Evolutionary conservation across 2,888 invertebrate genomes (phyloP).

Genomic region (Pristionchus maxplancki): DNA sequence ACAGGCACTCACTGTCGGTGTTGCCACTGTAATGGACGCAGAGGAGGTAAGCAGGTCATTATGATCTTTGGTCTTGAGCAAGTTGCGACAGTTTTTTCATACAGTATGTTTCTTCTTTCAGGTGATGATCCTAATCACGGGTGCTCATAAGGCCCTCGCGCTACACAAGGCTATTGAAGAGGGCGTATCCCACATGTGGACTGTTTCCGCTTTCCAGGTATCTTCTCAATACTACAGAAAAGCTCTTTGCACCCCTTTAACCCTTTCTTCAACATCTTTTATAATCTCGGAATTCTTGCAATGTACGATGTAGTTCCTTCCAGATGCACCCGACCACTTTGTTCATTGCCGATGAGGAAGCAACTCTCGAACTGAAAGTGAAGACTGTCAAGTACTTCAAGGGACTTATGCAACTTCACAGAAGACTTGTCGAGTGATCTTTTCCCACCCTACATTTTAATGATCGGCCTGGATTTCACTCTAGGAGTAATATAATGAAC

Average conservation of each 20-base stretch:
- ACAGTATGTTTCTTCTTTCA: no score
- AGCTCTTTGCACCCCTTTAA: no score
- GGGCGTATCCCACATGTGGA: slow-evolving; percentile 99
- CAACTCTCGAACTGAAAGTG: slow-evolving; percentile 91
- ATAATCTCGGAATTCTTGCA: no score
- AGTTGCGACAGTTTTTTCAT: no score
- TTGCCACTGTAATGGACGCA: slow-evolving; percentile 98
- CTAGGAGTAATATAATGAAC: no score
- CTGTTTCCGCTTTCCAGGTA: slow-evolving; percentile 94
- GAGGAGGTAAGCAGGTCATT: slow-evolving; percentile 85
- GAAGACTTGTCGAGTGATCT: slow-evolving; percentile 66
- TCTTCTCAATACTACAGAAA: no score
- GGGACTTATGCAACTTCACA: slow-evolving; percentile 78
- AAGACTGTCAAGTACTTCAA: slow-evolving; percentile 99
- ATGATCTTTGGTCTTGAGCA: neutral
- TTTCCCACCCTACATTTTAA: no score
- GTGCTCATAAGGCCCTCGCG: slow-evolving; percentile 95
- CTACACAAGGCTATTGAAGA: slow-evolving; percentile 98
- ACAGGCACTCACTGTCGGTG: slow-evolving; percentile 94
- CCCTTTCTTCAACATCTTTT: neutral
- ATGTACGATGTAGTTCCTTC: no score
- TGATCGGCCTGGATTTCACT: no score
- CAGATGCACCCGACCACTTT: slow-evolving; percentile 87
- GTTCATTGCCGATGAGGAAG: slow-evolving; percentile 97
- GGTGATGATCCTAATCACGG: slow-evolving; percentile 97